A percentile compares a stretch with the other conserved stretches of the same genome.
These are phyloP conservation scores for Apodemia mormo DNA, from an alignment of 2,888 invertebrate genomes.

Conservation along the genomic window DNA sequence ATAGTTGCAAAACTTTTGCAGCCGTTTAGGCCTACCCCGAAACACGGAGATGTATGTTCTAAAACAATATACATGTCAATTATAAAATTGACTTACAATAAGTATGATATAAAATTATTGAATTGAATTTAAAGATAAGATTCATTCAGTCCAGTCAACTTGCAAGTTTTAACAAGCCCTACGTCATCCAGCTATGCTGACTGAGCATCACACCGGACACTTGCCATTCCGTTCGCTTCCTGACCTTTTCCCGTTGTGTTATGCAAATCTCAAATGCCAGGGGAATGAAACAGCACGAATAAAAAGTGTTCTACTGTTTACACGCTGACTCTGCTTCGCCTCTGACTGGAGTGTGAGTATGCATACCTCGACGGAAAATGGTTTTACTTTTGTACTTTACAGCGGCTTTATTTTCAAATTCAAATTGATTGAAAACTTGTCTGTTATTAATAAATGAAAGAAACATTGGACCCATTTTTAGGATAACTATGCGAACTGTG, in stretches of 20 bases:
- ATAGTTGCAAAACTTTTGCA: too few relatives aligned
- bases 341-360: constrained; percentile 67
- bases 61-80: too few relatives aligned
- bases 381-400: constrained; percentile 1
- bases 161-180: constrained; percentile 43
- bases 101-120: too few relatives aligned
- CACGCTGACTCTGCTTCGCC: constrained; percentile 71
- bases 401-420: not conserved
- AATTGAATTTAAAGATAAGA: not conserved
- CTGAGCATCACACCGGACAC: constrained; percentile 74
- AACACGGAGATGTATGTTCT: too few relatives aligned
- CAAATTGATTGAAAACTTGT: not conserved
- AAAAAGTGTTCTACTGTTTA: constrained; percentile 78
- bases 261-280: constrained; percentile 70
- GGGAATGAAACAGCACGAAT: constrained; percentile 74
- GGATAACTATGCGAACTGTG: too few relatives aligned
- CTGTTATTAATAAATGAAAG: too few relatives aligned
- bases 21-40: too few relatives aligned
- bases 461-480: too few relatives aligned
- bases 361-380: constrained; percentile 65
- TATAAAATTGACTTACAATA: too few relatives aligned
- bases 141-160: constrained; percentile 43
- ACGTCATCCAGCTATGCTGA: constrained; percentile 63
- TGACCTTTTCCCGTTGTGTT: constrained; percentile 80
- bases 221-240: constrained; percentile 79